These are phyloP conservation scores for Megaceryle torquata DNA, from an alignment of 2,113 vertebrate species.

Conservation along the genomic window DNA sequence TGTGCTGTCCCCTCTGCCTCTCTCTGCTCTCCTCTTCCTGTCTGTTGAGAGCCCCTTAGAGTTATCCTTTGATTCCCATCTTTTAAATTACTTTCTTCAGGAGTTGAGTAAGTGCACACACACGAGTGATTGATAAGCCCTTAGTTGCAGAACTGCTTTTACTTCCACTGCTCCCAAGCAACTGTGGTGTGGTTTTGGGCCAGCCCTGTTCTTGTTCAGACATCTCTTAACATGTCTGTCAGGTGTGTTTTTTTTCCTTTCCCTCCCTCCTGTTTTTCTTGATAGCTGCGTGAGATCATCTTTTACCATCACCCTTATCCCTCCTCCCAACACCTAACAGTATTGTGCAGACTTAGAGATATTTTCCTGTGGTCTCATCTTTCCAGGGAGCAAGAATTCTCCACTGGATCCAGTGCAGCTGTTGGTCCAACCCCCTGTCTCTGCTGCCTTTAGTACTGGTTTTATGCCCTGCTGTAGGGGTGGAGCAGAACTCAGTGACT, in stretches of 20 bases:
- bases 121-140: not conserved
- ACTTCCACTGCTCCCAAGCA: conserved; percentile 10
- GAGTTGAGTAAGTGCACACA: not conserved
- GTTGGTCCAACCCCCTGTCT: not conserved
- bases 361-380: not conserved
- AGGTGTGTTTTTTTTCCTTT: conserved; percentile 39
- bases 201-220: conserved; percentile 53
- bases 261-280: conserved; percentile 50
- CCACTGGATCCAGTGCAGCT: not conserved
- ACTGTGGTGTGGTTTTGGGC: conserved; percentile 32
- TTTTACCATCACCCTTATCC: not conserved
- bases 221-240: conserved; percentile 53
- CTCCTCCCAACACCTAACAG: not conserved
- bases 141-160: conserved; percentile 35
- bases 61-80: not conserved
- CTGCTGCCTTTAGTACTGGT: not conserved
- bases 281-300: conserved; percentile 53
- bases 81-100: not conserved
- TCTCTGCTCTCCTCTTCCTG: not conserved
- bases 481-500: not conserved
- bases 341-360: not conserved
- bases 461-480: not conserved
- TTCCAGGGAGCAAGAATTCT: not conserved
- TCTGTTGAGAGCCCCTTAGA: not conserved
- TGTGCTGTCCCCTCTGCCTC: not conserved